Percentiles rank a stretch among this genome's conserved stretches.
Conservation (phyloP, 2,888 invertebrate genomes). For the Choreutis nemorana region DNA sequence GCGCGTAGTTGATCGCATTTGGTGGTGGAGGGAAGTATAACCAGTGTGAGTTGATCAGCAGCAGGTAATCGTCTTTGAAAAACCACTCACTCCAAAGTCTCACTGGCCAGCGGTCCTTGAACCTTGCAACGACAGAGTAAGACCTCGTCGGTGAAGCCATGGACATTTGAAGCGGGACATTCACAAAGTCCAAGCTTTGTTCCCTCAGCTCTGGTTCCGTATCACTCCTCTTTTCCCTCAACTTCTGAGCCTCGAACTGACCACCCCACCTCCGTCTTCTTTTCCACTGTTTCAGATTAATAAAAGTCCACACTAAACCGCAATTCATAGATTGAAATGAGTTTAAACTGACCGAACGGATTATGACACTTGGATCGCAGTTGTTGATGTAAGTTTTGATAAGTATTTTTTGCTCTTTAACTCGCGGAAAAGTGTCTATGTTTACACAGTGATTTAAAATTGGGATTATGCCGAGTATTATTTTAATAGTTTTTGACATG, state of each 20-base stretch:
- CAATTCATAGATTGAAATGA: conserved; percentile 30
- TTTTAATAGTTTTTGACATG: conserved; percentile 29
- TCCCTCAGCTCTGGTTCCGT: conserved; percentile 6
- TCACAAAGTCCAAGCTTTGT: conserved; percentile 5
- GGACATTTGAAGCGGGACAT: conserved; percentile 3
- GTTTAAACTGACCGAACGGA: conserved; percentile 17
- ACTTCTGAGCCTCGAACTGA: conserved; percentile 13
- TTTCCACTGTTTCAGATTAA: conserved; percentile 47
- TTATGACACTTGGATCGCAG: conserved; percentile 14
- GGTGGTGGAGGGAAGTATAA: conserved; percentile 71
- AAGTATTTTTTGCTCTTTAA: conserved; percentile 14
- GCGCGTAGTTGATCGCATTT: conserved; percentile 60
- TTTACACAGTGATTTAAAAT: conserved; percentile 29
- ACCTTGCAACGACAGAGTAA: conserved; percentile 23
- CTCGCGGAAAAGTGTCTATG: conserved; percentile 17
- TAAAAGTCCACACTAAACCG: conserved; percentile 30
- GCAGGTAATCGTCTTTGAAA: conserved; percentile 64
- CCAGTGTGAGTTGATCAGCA: conserved; percentile 74
- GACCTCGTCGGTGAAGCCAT: conserved; percentile 5
- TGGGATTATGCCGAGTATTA: conserved; percentile 26
- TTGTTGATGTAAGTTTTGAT: conserved; percentile 17
- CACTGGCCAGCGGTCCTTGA: conserved; percentile 46
- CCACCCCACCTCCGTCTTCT: conserved; percentile 33
- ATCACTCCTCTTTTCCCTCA: conserved; percentile 9
- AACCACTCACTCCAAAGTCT: conserved; percentile 61